A percentile compares a stretch with the other conserved stretches of the same genome.
These are phyloP conservation scores for Oreortyx pictus DNA, from an alignment of 2,797 vertebrate species.

Conservation along the genomic window DNA sequence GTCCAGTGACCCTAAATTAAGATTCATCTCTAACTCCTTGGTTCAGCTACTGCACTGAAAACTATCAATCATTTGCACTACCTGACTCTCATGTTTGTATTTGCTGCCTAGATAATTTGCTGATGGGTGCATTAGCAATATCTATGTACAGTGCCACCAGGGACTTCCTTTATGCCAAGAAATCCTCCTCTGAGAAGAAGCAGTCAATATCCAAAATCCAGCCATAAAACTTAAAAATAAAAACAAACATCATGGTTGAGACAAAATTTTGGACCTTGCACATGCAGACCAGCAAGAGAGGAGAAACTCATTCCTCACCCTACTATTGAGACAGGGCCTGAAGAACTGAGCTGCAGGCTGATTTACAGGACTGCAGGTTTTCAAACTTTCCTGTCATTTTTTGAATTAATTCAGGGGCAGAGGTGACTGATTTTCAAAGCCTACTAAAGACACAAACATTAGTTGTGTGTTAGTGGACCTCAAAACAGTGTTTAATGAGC, in stretches of 20 bases:
- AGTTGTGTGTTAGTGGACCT: conserved; percentile 7
- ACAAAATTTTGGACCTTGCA: neutral
- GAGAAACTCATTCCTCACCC: neutral
- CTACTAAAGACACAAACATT: conserved; percentile 5
- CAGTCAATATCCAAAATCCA: neutral
- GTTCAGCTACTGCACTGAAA: neutral
- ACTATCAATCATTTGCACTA: neutral
- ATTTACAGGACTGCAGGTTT: neutral
- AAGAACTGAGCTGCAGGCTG: neutral
- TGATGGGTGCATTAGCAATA: conserved; percentile 12
- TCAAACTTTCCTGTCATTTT: neutral
- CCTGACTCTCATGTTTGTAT: neutral
- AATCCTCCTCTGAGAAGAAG: neutral
- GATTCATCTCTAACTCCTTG: neutral
- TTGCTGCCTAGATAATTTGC: conserved; percentile 25
- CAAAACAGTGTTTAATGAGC: conserved; percentile 57
- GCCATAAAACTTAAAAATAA: neutral
- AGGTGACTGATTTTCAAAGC: conserved; percentile 46
- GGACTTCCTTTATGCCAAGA: neutral
- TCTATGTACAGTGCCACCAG: neutral
- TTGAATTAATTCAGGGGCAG: neutral
- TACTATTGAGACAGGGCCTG: neutral
- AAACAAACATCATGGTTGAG: neutral
- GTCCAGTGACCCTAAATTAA: neutral
- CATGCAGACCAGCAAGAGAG: neutral